Evolutionary conservation across 1,140 invertebrate genomes (phyloP).

Genomic region (Polypedilum pembai): DNA sequence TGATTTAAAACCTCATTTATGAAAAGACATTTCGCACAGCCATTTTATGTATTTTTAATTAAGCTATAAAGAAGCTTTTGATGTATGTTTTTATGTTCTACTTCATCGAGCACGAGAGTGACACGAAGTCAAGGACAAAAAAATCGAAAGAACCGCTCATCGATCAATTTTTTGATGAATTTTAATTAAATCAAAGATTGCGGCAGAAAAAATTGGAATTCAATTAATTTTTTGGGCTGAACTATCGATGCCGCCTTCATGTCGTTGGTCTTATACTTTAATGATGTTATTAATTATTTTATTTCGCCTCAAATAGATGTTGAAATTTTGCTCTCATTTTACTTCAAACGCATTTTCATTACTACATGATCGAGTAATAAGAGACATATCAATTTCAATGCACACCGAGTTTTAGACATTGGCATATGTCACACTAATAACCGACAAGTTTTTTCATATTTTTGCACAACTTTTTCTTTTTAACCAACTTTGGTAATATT

Average conservation of each 20-base stretch:
- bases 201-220: neutral
- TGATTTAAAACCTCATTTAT: neutral
- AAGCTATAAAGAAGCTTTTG: conserved; percentile 1
- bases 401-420: neutral
- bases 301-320: neutral
- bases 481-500: conserved; percentile 12
- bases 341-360: neutral
- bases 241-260: neutral
- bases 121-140: neutral
- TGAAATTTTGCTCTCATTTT: conserved; percentile 6
- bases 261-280: too few species aligned
- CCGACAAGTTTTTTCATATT: neutral
- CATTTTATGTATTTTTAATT: conserved; percentile 3
- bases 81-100: neutral
- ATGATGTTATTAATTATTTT: too few species aligned
- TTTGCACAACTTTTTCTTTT: conserved; percentile 2
- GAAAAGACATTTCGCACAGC: conserved; percentile 7
- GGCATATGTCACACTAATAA: conserved; percentile 17
- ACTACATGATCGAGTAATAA: neutral
- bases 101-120: neutral
- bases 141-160: too few species aligned
- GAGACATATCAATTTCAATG: conserved; percentile 15
- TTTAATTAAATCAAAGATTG: neutral
- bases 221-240: neutral
- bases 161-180: too few species aligned